A percentile compares a stretch with the other conserved stretches of the same genome.
Conservation (phyloP, 2,888 invertebrate species). For the Drosophila mayaguana region DNA sequence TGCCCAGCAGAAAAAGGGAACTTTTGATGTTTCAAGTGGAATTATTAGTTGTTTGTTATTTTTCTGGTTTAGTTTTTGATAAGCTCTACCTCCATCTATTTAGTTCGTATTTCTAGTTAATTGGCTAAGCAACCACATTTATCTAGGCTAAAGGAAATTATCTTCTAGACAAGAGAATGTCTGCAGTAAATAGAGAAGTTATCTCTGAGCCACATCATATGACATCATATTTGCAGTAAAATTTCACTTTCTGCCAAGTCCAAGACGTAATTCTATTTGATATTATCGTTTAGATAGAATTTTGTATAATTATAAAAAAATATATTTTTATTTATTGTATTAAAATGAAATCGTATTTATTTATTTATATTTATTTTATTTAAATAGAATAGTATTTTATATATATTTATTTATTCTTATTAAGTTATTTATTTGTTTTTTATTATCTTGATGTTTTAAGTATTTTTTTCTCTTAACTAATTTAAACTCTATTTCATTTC, state of each 20-base stretch:
- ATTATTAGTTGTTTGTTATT: constrained; percentile 10
- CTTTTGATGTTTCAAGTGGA: constrained; percentile 33
- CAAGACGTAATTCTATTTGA: not conserved
- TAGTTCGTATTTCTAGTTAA: not conserved
- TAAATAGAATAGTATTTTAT: too few relatives aligned
- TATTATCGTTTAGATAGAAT: too few relatives aligned
- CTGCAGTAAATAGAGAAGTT: constrained; percentile 5
- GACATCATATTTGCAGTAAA: constrained; percentile 27
- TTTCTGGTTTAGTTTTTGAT: not conserved
- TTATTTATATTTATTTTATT: too few relatives aligned
- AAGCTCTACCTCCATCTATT: constrained; percentile 3
- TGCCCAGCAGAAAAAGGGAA: constrained; percentile 17
- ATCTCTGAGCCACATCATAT: constrained; percentile 8
- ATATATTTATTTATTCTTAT: not conserved
- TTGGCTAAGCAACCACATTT: not conserved
- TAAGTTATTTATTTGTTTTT: too few relatives aligned
- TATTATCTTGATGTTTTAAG: not conserved
- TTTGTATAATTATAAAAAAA: not conserved
- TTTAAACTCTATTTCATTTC: too few relatives aligned
- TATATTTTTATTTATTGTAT: not conserved
- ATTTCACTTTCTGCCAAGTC: not conserved
- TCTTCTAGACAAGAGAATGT: constrained; percentile 10
- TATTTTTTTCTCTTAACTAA: not conserved
- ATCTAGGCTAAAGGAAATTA: constrained; percentile 13
- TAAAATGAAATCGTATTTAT: too few relatives aligned